phyloP scores from a whole-genome alignment of 2,888 invertebrate genomes.

The Adineta ricciae region DNA sequence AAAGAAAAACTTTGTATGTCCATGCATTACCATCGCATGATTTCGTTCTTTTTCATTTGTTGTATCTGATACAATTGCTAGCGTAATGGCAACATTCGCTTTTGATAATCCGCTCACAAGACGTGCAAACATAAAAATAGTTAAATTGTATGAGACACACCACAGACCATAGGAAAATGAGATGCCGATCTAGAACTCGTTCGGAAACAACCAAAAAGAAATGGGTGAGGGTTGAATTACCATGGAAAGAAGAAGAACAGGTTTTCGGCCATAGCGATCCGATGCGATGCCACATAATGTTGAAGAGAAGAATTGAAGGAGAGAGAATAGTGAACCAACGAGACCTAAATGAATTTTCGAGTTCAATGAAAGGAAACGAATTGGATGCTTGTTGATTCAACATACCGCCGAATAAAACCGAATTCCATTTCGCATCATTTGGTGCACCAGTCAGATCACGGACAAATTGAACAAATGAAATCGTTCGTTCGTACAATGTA shows the following conservation, averaged over 20 bases:
- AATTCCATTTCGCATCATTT: conserved; percentile 63
- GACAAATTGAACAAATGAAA: conserved; percentile 56
- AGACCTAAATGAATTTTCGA: conserved; percentile 55
- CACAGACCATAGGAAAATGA: conserved; percentile 74
- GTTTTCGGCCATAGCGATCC: conserved; percentile 83
- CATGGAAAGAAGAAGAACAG: conserved; percentile 70
- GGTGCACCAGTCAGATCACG: conserved; percentile 74
- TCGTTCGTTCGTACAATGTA: conserved; percentile 53
- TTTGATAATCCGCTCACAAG: conserved; percentile 88
- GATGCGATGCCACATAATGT: conserved; percentile 87
- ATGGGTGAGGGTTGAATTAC: too few relatives aligned
- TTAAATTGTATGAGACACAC: conserved; percentile 69
- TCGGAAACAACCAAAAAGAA: too few relatives aligned
- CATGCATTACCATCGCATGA: conserved; percentile 70
- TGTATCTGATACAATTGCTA: conserved; percentile 86
- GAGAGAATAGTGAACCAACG: conserved; percentile 87
- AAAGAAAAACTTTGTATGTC: too few relatives aligned
- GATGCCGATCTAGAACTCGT: conserved; percentile 63
- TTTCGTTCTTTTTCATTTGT: conserved; percentile 72
- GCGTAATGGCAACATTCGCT: conserved; percentile 85
- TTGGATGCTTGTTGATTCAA: background rate
- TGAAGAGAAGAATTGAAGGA: conserved; percentile 83
- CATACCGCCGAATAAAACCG: conserved; percentile 75
- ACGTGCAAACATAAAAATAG: conserved; percentile 78
- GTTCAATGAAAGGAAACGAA: background rate